Base-by-base conservation (phyloP, 2,797 vertebrate genomes). In the Microctenopoma stevenorrisi region DNA sequence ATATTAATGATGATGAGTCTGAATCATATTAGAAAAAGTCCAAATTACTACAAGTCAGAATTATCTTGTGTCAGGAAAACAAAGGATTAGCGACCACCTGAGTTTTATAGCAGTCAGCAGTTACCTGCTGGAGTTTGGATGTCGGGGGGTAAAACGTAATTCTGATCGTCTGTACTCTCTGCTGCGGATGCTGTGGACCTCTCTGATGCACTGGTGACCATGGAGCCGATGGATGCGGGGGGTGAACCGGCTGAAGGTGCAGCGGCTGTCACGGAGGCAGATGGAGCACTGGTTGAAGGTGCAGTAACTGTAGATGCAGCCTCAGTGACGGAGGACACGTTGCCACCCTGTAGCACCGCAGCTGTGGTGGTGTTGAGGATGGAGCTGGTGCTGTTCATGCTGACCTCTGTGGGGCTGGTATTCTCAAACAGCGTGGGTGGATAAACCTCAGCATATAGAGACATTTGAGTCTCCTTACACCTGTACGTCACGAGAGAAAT, bases 401-500 rank as follows among this genome's bases (percentile, higher is more conserved):
- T 74, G 44, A 18, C 43, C 10, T 74, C 68, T 1, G 53, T 44
- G 3, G 79, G 48, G 3, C 53, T 33, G 5, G 65, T 38, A 44
- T 85, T 65, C 22, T 92, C 89, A 44, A 94, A 98, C 35, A 70
- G 61, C 0, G 66, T 88, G 38, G 95, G 92, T 3, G 93, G 82
- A 43, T 93, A 87, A 37, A 98, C 84, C 42, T 86, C 91, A 48
- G 97, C 97, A 4, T 93, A 92, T 7, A 91, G 79, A 13, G 90
- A 69, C 25, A 92, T 84, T 51, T 90, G 86, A 0, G 90, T 91
- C 1, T 25, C 83, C 72, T 92, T 92, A 78, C 97, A 98, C 91
- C 96, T 97, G 81, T 3, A 28, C 52, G 46, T 46, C 37, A 64
- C 22, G 22, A 22, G 22, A 22, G 25, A 26, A 3, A 25, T 18